These are phyloP conservation scores for Spialia ferax DNA, from an alignment of 2,888 invertebrate species.

Conservation along the genomic window DNA sequence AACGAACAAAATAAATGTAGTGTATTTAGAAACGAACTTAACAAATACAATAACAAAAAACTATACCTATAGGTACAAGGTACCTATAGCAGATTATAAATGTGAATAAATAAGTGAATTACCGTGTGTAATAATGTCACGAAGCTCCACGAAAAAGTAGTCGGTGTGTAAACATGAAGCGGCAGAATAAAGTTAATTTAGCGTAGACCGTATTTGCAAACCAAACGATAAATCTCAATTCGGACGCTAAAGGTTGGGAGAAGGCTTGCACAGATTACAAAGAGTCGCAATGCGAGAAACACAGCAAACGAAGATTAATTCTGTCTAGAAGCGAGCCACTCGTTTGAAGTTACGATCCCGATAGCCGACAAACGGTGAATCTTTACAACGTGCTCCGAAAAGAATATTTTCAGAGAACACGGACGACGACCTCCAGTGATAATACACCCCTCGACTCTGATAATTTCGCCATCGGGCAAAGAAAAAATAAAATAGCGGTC, in stretches of 20 bases:
- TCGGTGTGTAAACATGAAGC: conserved; percentile 1
- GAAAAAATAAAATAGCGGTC: conserved; percentile 31
- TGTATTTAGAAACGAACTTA: not conserved
- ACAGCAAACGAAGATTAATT: conserved; percentile 39
- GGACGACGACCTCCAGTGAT: conserved; percentile 38
- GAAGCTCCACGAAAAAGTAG: not conserved
- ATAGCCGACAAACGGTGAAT: conserved; percentile 41
- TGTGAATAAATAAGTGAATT: not conserved
- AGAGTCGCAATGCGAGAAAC: conserved; percentile 29
- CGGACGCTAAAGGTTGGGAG: conserved; percentile 25
- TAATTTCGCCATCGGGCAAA: conserved; percentile 27
- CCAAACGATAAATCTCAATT: conserved; percentile 39
- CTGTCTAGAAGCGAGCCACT: conserved; percentile 51
- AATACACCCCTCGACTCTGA: conserved; percentile 29
- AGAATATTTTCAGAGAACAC: conserved; percentile 32
- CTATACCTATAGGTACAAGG: too few species aligned
- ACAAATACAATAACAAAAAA: not conserved
- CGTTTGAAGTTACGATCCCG: conserved; percentile 49
- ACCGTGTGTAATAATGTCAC: not conserved
- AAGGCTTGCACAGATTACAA: conserved; percentile 34
- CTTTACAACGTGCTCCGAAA: conserved; percentile 24
- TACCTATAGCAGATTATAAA: too few species aligned
- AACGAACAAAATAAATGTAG: not conserved
- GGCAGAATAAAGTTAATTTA: conserved; percentile 15
- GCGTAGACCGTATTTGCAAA: conserved; percentile 29